Percentiles rank a stretch among this genome's conserved stretches.
These are phyloP conservation scores for Aphidoletes aphidimyza DNA, from an alignment of 2,888 invertebrate genomes.

Conservation along the genomic window DNA sequence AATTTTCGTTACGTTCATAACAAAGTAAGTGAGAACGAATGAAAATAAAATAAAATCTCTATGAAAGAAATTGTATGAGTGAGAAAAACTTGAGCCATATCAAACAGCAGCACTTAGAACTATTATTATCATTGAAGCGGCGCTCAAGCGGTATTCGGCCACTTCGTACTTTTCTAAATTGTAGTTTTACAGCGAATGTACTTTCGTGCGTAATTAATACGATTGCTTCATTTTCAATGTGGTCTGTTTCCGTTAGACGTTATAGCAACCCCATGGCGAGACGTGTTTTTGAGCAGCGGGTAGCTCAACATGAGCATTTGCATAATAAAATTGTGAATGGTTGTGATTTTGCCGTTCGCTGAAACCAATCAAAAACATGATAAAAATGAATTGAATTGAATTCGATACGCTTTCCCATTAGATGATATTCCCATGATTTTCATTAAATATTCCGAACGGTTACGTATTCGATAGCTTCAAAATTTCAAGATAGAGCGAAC, in stretches of 20 bases:
- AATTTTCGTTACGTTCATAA: too few relatives aligned
- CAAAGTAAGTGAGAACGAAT: neutral
- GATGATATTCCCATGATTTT: neutral
- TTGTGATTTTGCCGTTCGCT: neutral
- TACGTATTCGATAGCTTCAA: neutral
- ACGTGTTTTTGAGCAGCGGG: neutral
- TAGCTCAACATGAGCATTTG: neutral
- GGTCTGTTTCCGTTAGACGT: too few relatives aligned
- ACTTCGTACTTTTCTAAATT: neutral
- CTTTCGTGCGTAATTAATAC: conserved; percentile 21
- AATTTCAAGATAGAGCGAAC: neutral
- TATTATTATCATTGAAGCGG: neutral
- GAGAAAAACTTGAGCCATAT: neutral
- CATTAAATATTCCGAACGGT: conserved; percentile 1
- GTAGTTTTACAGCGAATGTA: neutral
- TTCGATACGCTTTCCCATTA: neutral
- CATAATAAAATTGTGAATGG: neutral
- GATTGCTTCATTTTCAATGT: neutral
- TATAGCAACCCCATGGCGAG: neutral
- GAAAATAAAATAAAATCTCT: neutral
- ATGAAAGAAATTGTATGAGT: neutral
- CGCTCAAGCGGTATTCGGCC: neutral
- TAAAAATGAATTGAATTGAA: neutral
- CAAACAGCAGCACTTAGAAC: neutral
- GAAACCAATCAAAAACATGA: neutral